A percentile compares a stretch with the other conserved stretches of the same genome.
phyloP scores from a whole-genome alignment of 2,888 invertebrate genomes.

The Autographa gamma region DNA sequence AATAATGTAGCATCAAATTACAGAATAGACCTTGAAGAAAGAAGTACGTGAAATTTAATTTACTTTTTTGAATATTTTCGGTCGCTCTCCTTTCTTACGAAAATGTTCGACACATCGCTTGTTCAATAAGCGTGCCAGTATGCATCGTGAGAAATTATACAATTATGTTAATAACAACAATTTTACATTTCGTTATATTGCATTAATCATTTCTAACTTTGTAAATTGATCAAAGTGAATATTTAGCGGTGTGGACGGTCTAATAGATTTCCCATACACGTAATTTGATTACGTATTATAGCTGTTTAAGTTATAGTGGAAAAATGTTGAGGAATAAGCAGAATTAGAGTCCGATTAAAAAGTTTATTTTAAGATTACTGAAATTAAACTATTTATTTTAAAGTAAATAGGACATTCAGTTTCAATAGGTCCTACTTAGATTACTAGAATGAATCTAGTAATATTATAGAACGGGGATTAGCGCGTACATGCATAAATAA shows the following conservation, averaged over 20 bases:
- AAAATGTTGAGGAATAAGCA: slow-evolving; percentile 5
- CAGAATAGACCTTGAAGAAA: too few species aligned
- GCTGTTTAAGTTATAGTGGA: slow-evolving; percentile 14
- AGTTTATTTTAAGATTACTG: too few species aligned
- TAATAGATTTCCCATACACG: slow-evolving; percentile 15
- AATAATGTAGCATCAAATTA: too few species aligned
- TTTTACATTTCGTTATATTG: slow-evolving; percentile 39
- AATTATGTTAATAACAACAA: slow-evolving; percentile 30
- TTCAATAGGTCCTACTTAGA: too few species aligned
- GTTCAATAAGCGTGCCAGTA: slow-evolving; percentile 24
- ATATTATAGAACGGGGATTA: too few species aligned
- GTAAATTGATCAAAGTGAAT: background rate
- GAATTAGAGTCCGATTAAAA: too few species aligned
- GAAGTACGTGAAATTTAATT: too few species aligned
- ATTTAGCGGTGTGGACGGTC: background rate
- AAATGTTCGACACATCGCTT: slow-evolving; percentile 12
- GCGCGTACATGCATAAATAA: too few species aligned
- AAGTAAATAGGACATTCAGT: too few species aligned
- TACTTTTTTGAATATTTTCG: too few species aligned
- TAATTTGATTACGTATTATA: slow-evolving; percentile 14
- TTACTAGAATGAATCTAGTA: too few species aligned
- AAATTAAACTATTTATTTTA: too few species aligned
- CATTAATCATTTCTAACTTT: slow-evolving; percentile 15
- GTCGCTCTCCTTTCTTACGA: slow-evolving; percentile 13
- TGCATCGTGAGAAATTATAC: slow-evolving; percentile 34